phyloP scores from a whole-genome alignment of 2,113 vertebrate genomes.

The Hyla sarda region DNA sequence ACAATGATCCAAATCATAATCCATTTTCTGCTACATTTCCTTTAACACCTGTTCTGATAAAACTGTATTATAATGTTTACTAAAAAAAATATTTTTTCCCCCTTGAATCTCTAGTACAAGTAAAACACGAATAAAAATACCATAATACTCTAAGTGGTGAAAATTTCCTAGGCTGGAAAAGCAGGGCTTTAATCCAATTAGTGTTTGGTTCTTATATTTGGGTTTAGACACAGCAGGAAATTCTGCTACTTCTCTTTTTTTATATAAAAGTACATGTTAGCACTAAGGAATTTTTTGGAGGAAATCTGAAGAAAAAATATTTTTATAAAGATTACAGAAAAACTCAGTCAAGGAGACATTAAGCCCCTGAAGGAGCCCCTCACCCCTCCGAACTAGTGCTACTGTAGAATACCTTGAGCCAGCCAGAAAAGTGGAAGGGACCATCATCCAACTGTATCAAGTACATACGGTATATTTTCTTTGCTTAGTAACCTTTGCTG shows the following conservation, averaged over 20 bases:
- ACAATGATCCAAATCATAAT: no score
- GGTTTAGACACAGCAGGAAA: slow-evolving; percentile 26
- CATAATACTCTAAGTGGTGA: background rate
- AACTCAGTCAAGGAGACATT: background rate
- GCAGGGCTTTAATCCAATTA: slow-evolving; percentile 22
- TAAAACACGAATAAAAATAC: background rate
- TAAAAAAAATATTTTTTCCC: background rate
- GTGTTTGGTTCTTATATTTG: background rate
- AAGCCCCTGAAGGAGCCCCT: background rate
- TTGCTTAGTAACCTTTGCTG: no score
- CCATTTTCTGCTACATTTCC: no score
- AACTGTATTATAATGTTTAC: no score
- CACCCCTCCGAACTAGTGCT: background rate
- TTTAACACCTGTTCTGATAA: no score
- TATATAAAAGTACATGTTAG: background rate
- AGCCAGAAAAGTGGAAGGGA: no score
- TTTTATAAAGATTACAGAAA: background rate
- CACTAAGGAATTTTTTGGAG: background rate
- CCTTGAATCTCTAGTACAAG: background rate
- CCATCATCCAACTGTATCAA: no score
- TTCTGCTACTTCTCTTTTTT: background rate
- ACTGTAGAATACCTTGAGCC: background rate
- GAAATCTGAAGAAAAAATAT: background rate
- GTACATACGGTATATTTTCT: no score
- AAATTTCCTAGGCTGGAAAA: background rate